Evolutionary conservation across 2,113 vertebrate species (phyloP), one percentile per base, ranked within the genome.

Genomic region (Macrotis lagotis): DNA sequence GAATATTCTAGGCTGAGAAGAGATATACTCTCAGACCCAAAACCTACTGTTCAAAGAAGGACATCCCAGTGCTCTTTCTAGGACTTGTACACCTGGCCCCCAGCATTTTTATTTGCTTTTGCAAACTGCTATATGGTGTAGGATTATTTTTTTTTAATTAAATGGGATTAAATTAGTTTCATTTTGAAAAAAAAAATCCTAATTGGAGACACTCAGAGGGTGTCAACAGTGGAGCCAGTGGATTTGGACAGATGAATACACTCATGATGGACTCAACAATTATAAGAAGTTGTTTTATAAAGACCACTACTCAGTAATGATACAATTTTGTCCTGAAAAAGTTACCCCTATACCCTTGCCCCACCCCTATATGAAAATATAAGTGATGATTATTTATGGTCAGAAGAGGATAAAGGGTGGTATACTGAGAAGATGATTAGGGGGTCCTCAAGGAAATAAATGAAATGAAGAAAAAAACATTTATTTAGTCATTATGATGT

Each of bases 111-210:
- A 3, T 91, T 66, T 92, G 59, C 88, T 53, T 97, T 47, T 48
- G 26, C 92, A n/a, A 94, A 37, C 9, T 44, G n/a, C 66, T 83
- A 19, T 19, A 83, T 83, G n/a, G 37, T 7, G 16, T 83, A 83
- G n/a, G n/a, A 66, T 19, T 66, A 19, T 74, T 83, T 83, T 83
- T 83, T 44, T 44, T 83, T 24, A 83, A 83, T 83, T 83, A 83
- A 83, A 83, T 44, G 66, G 66, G 66, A 83, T 83, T 83, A 83
- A 83, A 25, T 51, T 9, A 14, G 25, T 90, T 91, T 88, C 48
- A 19, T 59, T 93, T 93, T 90, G 89, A 94, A 90, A 95, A 59
- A 74, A 83, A n/a, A 74, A 92, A 92, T 92, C 59, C n/a, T 37
- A 3, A 92, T 31, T 83, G 24, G 88, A 96, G 91, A 92, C 66